A percentile compares a stretch with the other conserved stretches of the same genome.
These are phyloP conservation scores for Huso huso DNA, from an alignment of 2,797 vertebrate genomes.

Conservation along the genomic window DNA sequence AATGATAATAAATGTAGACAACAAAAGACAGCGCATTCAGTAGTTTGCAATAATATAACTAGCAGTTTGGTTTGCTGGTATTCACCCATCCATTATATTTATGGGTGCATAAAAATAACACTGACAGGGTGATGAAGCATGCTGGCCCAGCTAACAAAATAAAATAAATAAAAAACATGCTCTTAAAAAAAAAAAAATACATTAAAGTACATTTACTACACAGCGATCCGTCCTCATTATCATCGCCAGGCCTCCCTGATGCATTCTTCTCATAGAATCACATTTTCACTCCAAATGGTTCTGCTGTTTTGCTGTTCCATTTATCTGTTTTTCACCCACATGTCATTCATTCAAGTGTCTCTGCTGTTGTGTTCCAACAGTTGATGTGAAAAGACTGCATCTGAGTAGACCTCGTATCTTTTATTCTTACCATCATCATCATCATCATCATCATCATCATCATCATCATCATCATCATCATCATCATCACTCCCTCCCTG, in stretches of 20 bases:
- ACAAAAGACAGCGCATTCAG: too few relatives aligned
- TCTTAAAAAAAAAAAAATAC: conserved; percentile 3
- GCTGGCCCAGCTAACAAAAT: not conserved
- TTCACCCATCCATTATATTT: conserved; percentile 19
- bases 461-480: conserved; percentile 7
- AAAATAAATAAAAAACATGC: not conserved
- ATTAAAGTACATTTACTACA: conserved; percentile 7
- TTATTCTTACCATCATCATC: not conserved
- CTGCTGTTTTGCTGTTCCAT: not conserved
- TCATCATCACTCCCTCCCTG: not conserved
- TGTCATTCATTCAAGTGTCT: not conserved
- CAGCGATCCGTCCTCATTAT: too few relatives aligned
- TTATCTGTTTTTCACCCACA: not conserved
- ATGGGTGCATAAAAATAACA: conserved; percentile 21
- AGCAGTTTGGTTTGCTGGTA: conserved; percentile 1
- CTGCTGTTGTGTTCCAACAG: not conserved
- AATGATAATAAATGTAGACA: too few relatives aligned
- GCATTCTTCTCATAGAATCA: too few relatives aligned
- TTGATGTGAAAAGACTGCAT: not conserved
- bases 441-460: not conserved
- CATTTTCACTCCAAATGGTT: not conserved
- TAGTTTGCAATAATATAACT: too few relatives aligned
- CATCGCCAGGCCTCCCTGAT: too few relatives aligned
- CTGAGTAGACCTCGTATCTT: too few relatives aligned
- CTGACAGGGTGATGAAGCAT: conserved; percentile 19